phyloP scores from a whole-genome alignment of 2,888 invertebrate species.

The Aphidius colemani region DNA sequence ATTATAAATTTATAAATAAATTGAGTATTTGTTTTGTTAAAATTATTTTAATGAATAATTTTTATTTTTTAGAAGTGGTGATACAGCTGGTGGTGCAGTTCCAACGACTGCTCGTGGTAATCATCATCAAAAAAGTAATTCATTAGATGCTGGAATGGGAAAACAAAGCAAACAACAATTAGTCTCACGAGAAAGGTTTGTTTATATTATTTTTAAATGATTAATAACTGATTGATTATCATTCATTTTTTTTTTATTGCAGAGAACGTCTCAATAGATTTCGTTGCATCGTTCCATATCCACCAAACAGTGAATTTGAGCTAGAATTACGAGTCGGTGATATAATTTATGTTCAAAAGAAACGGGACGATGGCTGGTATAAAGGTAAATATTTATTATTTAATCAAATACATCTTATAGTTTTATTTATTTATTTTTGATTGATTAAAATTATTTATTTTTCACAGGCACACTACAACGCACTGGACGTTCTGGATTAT shows the following conservation, averaged over 20 bases:
- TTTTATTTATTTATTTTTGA: no score
- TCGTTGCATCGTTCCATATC: constrained; percentile 91
- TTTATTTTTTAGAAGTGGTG: constrained; percentile 47
- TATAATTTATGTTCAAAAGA: constrained; percentile 87
- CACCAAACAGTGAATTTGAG: constrained; percentile 92
- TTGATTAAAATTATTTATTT: no score
- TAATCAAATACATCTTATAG: no score
- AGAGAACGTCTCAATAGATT: constrained; percentile 67
- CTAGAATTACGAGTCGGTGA: constrained; percentile 88
- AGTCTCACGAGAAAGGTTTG: constrained; percentile 63
- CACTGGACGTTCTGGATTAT: constrained; percentile 90
- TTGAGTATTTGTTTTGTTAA: neutral
- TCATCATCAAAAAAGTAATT: constrained; percentile 81
- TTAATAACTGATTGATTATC: neutral
- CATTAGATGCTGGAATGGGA: constrained; percentile 72
- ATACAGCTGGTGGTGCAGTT: constrained; percentile 49
- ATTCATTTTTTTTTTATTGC: constrained; percentile 23
- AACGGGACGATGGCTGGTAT: constrained; percentile 94
- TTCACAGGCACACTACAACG: constrained; percentile 71
- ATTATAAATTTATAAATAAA: neutral
- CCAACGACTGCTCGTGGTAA: constrained; percentile 55
- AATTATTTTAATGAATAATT: constrained; percentile 14
- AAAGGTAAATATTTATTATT: constrained; percentile 66
- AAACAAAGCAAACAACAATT: constrained; percentile 61
- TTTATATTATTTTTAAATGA: constrained; percentile 22